Conservation (phyloP, 2,797 vertebrate genomes). For the Poeciliopsis infans region DNA sequence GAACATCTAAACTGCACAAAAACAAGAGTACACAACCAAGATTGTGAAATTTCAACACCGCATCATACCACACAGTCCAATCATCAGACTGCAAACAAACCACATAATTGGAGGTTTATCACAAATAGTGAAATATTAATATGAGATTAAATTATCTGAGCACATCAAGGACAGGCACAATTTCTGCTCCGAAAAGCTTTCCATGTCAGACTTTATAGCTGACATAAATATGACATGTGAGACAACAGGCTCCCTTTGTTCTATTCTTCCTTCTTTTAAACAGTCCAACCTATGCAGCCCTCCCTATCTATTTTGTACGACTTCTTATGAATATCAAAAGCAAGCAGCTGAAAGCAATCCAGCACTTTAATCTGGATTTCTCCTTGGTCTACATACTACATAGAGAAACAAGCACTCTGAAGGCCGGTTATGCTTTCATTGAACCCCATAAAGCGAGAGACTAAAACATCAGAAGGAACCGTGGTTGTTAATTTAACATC, state of each 20-base stretch:
- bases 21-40: neutral
- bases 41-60: neutral
- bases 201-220: neutral
- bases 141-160: neutral
- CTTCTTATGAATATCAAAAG: conserved; percentile 31
- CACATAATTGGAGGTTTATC: neutral
- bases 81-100: neutral
- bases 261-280: neutral
- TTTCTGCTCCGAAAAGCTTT: neutral
- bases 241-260: neutral
- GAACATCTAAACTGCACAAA: neutral
- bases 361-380: conserved; percentile 39
- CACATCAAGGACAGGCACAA: neutral
- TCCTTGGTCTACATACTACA: conserved; percentile 8
- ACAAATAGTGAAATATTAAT: neutral
- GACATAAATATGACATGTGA: neutral
- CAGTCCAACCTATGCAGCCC: neutral
- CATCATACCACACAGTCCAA: neutral
- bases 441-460: neutral
- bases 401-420: conserved; percentile 10
- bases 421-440: conserved; percentile 7
- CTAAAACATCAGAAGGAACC: conserved; percentile 8
- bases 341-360: conserved; percentile 32
- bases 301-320: neutral
- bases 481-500: conserved; percentile 23